These are phyloP conservation scores for Pararge aegeria DNA, from an alignment of 1,140 invertebrate genomes.

Conservation along the genomic window DNA sequence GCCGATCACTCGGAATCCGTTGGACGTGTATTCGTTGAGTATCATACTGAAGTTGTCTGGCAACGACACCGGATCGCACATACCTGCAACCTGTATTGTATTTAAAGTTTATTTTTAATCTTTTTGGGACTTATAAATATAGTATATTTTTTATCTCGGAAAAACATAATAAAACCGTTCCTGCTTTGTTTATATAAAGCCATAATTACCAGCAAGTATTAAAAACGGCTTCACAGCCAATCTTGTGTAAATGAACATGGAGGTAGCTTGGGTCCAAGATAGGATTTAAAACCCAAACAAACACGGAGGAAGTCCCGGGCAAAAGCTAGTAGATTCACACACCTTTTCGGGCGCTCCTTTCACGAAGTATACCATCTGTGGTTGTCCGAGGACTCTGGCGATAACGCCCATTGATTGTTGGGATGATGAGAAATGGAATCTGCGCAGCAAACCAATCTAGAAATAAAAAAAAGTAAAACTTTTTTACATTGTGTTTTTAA, in stretches of 20 bases:
- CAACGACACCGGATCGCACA: slow-evolving; percentile 77
- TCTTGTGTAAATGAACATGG: too few species aligned
- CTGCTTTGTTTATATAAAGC: too few species aligned
- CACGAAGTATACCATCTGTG: slow-evolving; percentile 90
- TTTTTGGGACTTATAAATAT: not conserved
- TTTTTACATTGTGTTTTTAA: too few species aligned
- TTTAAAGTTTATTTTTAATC: slow-evolving; percentile 7
- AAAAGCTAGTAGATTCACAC: too few species aligned
- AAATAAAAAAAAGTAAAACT: slow-evolving; percentile 28
- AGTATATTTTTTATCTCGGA: too few species aligned
- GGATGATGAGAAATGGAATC: slow-evolving; percentile 95
- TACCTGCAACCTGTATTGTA: slow-evolving; percentile 64
- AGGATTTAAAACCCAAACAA: too few species aligned
- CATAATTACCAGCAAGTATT: too few species aligned
- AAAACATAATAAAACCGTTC: too few species aligned
- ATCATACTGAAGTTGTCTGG: slow-evolving; percentile 86
- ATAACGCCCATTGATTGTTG: slow-evolving; percentile 96
- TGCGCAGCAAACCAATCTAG: slow-evolving; percentile 91
- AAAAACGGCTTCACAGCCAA: too few species aligned
- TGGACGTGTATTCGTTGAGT: slow-evolving; percentile 90
- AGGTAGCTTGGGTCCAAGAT: too few species aligned
- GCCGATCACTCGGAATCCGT: slow-evolving; percentile 94
- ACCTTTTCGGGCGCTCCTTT: slow-evolving; percentile 97
- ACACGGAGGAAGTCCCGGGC: too few species aligned
- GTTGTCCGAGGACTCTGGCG: slow-evolving; percentile 86